Base-by-base conservation (phyloP, 92 coral and sea anemone genomes). In the Ricordea florida region DNA sequence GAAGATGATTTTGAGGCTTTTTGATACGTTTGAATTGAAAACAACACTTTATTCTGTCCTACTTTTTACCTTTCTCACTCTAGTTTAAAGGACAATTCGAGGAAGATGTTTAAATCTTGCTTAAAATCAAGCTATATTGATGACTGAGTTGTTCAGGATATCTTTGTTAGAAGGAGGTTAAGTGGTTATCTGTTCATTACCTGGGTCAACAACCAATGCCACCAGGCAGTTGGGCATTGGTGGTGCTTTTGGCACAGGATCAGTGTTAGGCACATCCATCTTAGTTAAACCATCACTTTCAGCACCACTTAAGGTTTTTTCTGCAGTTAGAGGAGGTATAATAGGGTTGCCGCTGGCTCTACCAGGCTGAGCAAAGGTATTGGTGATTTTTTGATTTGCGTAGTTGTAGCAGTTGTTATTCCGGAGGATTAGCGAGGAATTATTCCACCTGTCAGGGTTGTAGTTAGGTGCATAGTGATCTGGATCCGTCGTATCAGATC, bases 321-420 rank as follows among this genome's bases (percentile, higher is more conserved):
- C 9, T 33, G 72, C 14, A 47, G 72, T 64, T 1, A 41, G 1
- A 9, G 18, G 1, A 16, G n/a, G 5, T 11, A 2, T 16, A 27
- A 64, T 41, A 21, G 18, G 13, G 13, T 10, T 42, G 13, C 69
- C 69, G 18, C 69, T 62, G 34, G 69, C 69, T 1, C 8, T 2
- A 10, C 69, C 69, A 34, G 76, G 63, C 48, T 69, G 76, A 4
- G 76, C 76, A 51, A 69, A 69, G 48, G 30, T 69, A 47, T 69
- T 69, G 49, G 76, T 50, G 76, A 69, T 69, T 50, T 50, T 69
- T 16, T 46, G 11, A 22, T 69, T 69, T 51, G 64, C 76, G 16
- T 69, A 69, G 46, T 69, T 69, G 64, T 69, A 69, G 76, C 76
- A 69, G 76, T 69, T 69, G 76, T 69, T 69, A 13, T 51, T 13